These are phyloP conservation scores for Pao palembangensis DNA, from an alignment of 2,113 vertebrate species.

Conservation along the genomic window DNA sequence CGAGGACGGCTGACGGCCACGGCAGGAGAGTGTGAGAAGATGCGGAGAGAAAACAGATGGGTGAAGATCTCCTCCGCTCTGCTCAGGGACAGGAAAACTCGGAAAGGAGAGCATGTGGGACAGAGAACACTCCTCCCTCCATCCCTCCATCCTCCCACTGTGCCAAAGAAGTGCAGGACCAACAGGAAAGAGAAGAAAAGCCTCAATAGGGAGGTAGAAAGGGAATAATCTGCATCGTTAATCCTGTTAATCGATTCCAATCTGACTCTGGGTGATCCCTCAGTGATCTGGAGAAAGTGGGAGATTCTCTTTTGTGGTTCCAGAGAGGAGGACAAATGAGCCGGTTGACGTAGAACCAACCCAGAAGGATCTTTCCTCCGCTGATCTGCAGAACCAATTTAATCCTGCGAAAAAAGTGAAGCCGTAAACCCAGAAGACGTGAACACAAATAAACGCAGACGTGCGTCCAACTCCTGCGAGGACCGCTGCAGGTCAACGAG, in stretches of 20 bases:
- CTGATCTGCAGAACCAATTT: too few species aligned
- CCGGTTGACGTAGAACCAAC: too few species aligned
- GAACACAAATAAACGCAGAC: neutral
- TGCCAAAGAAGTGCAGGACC: neutral
- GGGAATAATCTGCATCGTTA: constrained; percentile 2
- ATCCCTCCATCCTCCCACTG: neutral
- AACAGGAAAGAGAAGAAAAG: neutral
- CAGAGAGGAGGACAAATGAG: too few species aligned
- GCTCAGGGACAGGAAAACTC: constrained; percentile 9
- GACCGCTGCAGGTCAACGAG: constrained; percentile 6
- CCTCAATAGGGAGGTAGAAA: too few species aligned
- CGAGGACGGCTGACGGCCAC: too few species aligned
- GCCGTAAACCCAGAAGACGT: neutral
- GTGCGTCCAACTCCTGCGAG: neutral
- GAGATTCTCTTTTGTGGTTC: too few species aligned
- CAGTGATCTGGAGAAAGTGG: too few species aligned
- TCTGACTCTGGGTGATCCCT: too few species aligned
- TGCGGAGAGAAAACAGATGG: constrained; percentile 11
- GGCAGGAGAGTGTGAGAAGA: neutral
- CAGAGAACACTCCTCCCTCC: constrained; percentile 14
- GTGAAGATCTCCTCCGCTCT: neutral
- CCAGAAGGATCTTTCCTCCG: too few species aligned
- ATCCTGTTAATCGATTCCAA: neutral
- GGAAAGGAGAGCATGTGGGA: constrained; percentile 19
- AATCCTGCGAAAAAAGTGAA: neutral